Evolutionary conservation across 2,888 invertebrate species (phyloP).

Genomic region (Lasioglossum villosulum): DNA sequence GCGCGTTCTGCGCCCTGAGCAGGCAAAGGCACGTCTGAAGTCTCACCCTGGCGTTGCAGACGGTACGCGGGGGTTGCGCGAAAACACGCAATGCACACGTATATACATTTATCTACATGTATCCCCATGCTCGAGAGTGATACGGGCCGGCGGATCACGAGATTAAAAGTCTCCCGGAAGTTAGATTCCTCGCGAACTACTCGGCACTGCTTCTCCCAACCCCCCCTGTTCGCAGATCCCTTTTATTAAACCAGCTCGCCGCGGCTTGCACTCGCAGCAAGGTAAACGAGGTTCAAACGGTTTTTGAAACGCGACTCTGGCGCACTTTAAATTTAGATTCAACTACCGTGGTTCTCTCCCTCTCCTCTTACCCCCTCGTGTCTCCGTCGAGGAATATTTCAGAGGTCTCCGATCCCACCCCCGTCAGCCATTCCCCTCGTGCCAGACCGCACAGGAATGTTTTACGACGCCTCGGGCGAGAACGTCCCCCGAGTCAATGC

Average conservation of each 20-base stretch:
- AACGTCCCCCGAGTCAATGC: background rate
- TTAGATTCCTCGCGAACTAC: constrained; percentile 32
- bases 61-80: constrained; percentile 32
- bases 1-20: constrained; percentile 6
- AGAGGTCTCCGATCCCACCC: constrained; percentile 4
- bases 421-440: background rate
- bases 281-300: constrained; percentile 56
- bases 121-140: constrained; percentile 31
- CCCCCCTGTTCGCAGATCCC: background rate
- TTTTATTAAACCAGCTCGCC: constrained; percentile 53
- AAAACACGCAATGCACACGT: constrained; percentile 29
- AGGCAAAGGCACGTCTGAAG: constrained; percentile 6
- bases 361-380: background rate
- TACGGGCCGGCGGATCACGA: constrained; percentile 51
- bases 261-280: background rate
- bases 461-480: background rate
- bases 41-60: background rate
- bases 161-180: constrained; percentile 55
- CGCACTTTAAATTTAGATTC: constrained; percentile 46
- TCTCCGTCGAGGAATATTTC: constrained; percentile 23
- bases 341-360: constrained; percentile 21
- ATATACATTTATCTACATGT: background rate
- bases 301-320: constrained; percentile 46
- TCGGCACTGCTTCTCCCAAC: background rate
- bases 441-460: background rate